Percentiles rank a stretch among this genome's conserved stretches.
These are phyloP conservation scores for Microtus richardsoni DNA, from an alignment of 2,113 vertebrate species.

Conservation along the genomic window DNA sequence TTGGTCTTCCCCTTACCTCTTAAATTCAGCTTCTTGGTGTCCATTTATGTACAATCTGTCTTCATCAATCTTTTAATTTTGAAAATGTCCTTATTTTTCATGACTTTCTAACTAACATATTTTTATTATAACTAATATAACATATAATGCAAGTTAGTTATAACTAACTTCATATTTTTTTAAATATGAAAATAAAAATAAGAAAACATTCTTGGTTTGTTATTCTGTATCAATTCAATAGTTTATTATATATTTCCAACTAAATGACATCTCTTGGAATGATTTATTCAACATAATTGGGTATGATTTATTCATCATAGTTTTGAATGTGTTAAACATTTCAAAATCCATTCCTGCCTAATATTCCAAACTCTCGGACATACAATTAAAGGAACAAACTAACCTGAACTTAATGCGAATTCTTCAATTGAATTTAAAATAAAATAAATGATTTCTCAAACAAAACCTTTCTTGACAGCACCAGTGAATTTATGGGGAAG, in stretches of 20 bases:
- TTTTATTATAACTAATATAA: no score
- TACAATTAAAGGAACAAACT: neutral
- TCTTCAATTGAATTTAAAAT: neutral
- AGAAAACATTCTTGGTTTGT: neutral
- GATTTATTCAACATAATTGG: neutral
- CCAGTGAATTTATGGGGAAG: neutral
- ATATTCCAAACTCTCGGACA: neutral
- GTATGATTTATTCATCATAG: neutral
- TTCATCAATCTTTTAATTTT: neutral
- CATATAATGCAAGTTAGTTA: no score
- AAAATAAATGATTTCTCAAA: neutral
- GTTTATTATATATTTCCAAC: neutral
- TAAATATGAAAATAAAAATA: neutral
- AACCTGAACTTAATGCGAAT: neutral
- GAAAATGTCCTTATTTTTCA: neutral
- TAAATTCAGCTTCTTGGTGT: neutral
- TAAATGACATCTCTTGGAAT: neutral
- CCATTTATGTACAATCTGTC: neutral
- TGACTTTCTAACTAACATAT: neutral
- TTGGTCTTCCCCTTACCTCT: neutral
- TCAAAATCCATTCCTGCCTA: neutral
- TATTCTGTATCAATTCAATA: neutral
- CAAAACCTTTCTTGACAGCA: neutral
- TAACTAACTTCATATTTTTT: no score
- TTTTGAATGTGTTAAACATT: neutral